Conservation (phyloP, 2,797 vertebrate genomes). For the Xiphophorus birchmanni region DNA sequence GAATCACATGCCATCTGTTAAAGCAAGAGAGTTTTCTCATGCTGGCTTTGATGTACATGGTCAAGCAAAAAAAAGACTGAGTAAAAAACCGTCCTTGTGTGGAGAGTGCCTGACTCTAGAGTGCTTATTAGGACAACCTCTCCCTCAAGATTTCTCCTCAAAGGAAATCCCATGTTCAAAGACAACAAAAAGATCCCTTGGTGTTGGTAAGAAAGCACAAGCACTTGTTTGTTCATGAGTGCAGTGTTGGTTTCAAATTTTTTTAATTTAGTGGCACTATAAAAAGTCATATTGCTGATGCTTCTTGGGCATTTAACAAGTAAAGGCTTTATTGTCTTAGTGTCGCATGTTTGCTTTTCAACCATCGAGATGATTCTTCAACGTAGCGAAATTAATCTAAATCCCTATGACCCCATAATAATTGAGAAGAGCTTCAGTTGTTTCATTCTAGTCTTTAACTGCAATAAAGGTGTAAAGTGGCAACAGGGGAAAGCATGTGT, state of each 20-base stretch:
- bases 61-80: conserved; percentile 21
- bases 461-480: conserved; percentile 17
- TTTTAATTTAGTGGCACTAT: conserved; percentile 20
- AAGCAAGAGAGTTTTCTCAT: conserved; percentile 35
- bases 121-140: conserved; percentile 24
- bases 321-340: conserved; percentile 34
- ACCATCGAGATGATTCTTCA: conserved; percentile 24
- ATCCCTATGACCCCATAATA: not conserved
- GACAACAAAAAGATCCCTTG: conserved; percentile 41
- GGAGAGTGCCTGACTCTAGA: conserved; percentile 33
- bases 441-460: conserved; percentile 4
- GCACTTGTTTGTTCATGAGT: conserved; percentile 52
- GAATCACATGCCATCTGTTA: conserved; percentile 63
- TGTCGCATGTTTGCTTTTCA: conserved; percentile 61
- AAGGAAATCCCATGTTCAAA: conserved; percentile 50
- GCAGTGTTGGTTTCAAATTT: conserved; percentile 58
- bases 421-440: conserved; percentile 1
- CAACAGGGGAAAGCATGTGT: conserved; percentile 7
- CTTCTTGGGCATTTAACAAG: conserved; percentile 42
- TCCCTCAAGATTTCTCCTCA: conserved; percentile 42
- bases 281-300: conserved; percentile 11
- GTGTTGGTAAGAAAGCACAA: conserved; percentile 70
- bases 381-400: conserved; percentile 41
- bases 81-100: conserved; percentile 20
- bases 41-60: conserved; percentile 38